A percentile compares a stretch with the other conserved stretches of the same genome.
Evolutionary conservation across 2,888 invertebrate genomes (phyloP).

Genomic region (Drosophila merina): DNA sequence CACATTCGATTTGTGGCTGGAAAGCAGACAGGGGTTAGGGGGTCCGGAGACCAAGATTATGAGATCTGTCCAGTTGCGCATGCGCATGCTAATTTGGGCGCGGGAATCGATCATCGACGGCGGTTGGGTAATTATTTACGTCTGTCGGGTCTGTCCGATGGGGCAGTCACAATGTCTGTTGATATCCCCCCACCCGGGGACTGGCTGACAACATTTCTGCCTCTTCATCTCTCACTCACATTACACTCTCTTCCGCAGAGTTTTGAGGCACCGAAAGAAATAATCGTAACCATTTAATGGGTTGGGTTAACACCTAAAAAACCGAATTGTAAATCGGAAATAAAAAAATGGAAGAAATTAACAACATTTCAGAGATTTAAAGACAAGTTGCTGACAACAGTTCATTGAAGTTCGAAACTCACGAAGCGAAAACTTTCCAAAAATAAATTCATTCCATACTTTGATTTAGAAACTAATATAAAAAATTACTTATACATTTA

Average conservation of each 20-base stretch:
- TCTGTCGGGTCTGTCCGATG: constrained; percentile 20
- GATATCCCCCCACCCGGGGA: constrained; percentile 46
- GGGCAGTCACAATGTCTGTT: constrained; percentile 17
- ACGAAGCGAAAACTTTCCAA: neutral
- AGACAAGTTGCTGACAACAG: too few relatives aligned
- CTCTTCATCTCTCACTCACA: constrained; percentile 18
- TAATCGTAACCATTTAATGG: constrained; percentile 10
- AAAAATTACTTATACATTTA: neutral
- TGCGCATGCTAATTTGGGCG: constrained; percentile 66
- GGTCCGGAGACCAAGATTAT: constrained; percentile 15
- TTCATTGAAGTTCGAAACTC: too few relatives aligned
- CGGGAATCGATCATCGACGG: constrained; percentile 51
- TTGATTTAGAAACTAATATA: neutral
- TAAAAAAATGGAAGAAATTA: too few relatives aligned
- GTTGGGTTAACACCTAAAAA: neutral
- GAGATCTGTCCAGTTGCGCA: constrained; percentile 42
- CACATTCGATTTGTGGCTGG: constrained; percentile 50
- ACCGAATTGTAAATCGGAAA: constrained; percentile 4
- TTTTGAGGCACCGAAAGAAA: constrained; percentile 17
- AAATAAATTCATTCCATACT: neutral
- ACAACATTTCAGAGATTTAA: too few relatives aligned
- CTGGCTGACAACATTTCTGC: constrained; percentile 54
- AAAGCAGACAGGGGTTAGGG: neutral
- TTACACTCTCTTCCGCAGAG: constrained; percentile 34
- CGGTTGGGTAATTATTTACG: constrained; percentile 71